These are phyloP conservation scores for Grus americana DNA, from an alignment of 2,113 vertebrate genomes.

Conservation along the genomic window DNA sequence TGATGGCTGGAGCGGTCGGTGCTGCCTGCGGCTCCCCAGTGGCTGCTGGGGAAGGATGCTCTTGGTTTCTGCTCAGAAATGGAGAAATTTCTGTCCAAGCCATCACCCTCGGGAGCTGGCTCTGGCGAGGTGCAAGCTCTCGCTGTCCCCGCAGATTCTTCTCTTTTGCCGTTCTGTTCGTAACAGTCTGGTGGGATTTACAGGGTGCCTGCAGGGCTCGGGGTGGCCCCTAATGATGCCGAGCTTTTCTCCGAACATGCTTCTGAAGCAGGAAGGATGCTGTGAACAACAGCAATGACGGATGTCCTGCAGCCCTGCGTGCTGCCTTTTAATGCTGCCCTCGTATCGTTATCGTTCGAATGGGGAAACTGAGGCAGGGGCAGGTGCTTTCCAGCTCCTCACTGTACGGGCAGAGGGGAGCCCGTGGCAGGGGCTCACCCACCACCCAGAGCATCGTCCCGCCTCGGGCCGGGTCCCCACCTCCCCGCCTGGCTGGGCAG, in stretches of 20 bases:
- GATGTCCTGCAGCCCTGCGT: not conserved
- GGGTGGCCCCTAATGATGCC: not conserved
- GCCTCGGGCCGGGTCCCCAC: rapidly evolving
- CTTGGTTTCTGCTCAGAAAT: not conserved
- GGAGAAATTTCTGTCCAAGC: not conserved
- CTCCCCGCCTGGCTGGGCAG: not conserved
- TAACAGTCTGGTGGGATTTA: not conserved
- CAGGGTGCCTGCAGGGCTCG: not conserved
- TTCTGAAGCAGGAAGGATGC: not conserved
- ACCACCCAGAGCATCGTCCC: not conserved
- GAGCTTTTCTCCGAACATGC: not conserved
- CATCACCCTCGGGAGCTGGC: not conserved
- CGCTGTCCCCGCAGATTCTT: rapidly evolving
- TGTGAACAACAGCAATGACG: not conserved
- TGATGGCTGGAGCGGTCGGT: not conserved
- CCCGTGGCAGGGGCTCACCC: not conserved
- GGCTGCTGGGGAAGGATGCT: not conserved
- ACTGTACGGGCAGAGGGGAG: no score
- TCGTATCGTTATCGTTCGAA: not conserved
- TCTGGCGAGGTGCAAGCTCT: not conserved
- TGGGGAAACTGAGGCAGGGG: not conserved
- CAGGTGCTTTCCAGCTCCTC: no score
- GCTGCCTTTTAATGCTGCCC: not conserved
- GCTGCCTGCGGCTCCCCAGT: not conserved
- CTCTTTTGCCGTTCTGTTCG: not conserved